A percentile compares a stretch with the other conserved stretches of the same genome.
phyloP scores from a whole-genome alignment of 2,113 vertebrate species.

The Pelecanoides urinatrix region DNA sequence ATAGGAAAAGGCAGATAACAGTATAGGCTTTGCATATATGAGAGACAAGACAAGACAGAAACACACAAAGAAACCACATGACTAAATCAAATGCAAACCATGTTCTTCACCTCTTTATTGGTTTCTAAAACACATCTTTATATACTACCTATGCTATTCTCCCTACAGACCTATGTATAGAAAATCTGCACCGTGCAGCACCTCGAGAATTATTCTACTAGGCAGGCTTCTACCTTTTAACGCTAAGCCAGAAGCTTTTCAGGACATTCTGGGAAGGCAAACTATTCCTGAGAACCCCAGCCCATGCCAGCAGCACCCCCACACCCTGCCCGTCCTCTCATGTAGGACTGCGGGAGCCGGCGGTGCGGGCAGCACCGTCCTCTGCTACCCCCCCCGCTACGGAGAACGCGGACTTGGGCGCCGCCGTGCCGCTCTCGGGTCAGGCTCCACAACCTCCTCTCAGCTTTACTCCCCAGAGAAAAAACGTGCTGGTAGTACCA shows the following conservation, averaged over 20 bases:
- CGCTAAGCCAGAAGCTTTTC: rapidly evolving
- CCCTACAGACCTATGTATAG: rapidly evolving
- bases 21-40: rapidly evolving
- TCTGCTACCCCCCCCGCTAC: rapidly evolving
- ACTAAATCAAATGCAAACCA: neutral
- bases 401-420: neutral
- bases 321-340: rapidly evolving
- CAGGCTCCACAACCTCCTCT: neutral
- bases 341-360: neutral
- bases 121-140: neutral
- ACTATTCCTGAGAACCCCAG: rapidly evolving
- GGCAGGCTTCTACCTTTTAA: neutral
- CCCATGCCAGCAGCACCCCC: rapidly evolving
- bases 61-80: rapidly evolving
- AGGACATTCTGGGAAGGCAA: too few species aligned
- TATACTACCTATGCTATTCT: rapidly evolving
- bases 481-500: neutral
- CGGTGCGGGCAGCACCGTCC: neutral
- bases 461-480: neutral
- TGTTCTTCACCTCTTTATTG: rapidly evolving
- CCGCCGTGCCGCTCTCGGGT: too few species aligned
- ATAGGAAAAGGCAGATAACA: rapidly evolving
- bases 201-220: rapidly evolving
- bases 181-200: neutral
- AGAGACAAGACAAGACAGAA: neutral